Evolutionary conservation across 2,113 vertebrate genomes (phyloP).

Genomic region (Gobius niger): DNA sequence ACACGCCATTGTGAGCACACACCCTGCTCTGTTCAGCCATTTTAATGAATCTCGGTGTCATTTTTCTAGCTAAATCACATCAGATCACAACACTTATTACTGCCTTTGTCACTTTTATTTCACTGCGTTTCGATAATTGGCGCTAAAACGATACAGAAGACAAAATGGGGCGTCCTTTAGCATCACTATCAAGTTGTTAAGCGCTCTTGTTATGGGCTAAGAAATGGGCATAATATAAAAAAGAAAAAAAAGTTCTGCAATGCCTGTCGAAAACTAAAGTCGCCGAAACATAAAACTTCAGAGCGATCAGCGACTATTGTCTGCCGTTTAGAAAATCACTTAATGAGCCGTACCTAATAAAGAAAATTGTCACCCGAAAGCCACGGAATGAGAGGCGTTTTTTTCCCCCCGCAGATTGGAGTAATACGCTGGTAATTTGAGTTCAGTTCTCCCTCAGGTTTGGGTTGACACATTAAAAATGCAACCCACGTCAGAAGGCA

Average conservation of each 20-base stretch:
- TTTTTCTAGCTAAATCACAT: conserved; percentile 8
- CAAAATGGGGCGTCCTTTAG: conserved; percentile 5
- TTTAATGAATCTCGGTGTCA: conserved; percentile 23
- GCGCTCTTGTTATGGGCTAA: not conserved
- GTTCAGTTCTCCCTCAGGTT: conserved; percentile 50
- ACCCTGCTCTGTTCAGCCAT: not conserved
- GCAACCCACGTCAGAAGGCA: conserved; percentile 53
- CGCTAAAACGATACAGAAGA: not conserved
- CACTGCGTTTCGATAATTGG: conserved; percentile 9
- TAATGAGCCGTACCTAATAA: conserved; percentile 16
- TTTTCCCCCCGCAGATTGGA: not conserved
- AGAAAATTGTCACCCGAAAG: conserved; percentile 12
- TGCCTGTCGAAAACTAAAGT: not conserved
- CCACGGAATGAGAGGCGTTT: conserved; percentile 2
- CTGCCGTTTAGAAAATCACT: conserved; percentile 18
- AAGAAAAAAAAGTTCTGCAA: not conserved
- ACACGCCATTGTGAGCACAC: conserved; percentile 7
- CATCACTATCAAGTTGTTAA: conserved; percentile 2
- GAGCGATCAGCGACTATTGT: conserved; percentile 19
- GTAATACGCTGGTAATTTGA: conserved; percentile 44
- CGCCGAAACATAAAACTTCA: not conserved
- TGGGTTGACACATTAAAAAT: conserved; percentile 62
- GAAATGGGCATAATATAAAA: not conserved
- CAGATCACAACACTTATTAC: conserved; percentile 20
- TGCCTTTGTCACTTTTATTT: conserved; percentile 14